Percentiles rank a stretch among this genome's conserved stretches.
Conservation (phyloP, 2,888 invertebrate species). For the Tiphia femorata region DNA sequence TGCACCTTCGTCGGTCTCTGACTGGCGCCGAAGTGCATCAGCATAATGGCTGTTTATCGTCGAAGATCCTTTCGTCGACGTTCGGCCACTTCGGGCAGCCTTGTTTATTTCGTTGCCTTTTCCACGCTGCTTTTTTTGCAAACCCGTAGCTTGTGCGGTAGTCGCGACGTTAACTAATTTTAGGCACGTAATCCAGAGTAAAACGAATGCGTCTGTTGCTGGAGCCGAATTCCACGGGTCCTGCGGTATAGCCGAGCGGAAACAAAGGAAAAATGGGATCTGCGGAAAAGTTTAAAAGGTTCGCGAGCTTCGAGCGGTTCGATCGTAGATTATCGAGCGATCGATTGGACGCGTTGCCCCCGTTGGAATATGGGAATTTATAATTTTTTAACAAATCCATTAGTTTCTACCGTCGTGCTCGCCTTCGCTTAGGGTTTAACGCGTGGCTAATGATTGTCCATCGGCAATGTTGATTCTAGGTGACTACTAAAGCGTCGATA, state of each 20-base stretch:
- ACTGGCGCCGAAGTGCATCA: background rate
- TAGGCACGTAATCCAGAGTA: conserved; percentile 32
- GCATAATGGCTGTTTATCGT: conserved; percentile 27
- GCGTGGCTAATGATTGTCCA: too few species aligned
- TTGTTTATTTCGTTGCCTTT: conserved; percentile 25
- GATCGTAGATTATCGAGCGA: too few species aligned
- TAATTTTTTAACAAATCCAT: too few species aligned
- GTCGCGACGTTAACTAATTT: conserved; percentile 35
- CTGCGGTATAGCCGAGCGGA: background rate
- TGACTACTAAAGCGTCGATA: too few species aligned
- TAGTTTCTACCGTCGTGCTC: too few species aligned
- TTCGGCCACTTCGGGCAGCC: conserved; percentile 13
- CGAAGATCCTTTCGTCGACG: conserved; percentile 31
- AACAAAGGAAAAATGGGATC: background rate
- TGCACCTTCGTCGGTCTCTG: background rate
- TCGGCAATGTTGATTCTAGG: too few species aligned
- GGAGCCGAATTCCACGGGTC: conserved; percentile 28
- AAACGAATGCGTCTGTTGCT: conserved; percentile 22
- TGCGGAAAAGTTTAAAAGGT: background rate
- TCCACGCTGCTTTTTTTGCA: conserved; percentile 27
- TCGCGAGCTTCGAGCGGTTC: background rate
- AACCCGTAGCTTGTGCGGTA: conserved; percentile 18
- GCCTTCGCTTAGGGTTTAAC: too few species aligned
- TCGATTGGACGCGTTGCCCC: too few species aligned
- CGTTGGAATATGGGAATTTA: background rate